These are phyloP conservation scores for Acheta domesticus DNA, from an alignment of 2,888 invertebrate species.

Conservation along the genomic window DNA sequence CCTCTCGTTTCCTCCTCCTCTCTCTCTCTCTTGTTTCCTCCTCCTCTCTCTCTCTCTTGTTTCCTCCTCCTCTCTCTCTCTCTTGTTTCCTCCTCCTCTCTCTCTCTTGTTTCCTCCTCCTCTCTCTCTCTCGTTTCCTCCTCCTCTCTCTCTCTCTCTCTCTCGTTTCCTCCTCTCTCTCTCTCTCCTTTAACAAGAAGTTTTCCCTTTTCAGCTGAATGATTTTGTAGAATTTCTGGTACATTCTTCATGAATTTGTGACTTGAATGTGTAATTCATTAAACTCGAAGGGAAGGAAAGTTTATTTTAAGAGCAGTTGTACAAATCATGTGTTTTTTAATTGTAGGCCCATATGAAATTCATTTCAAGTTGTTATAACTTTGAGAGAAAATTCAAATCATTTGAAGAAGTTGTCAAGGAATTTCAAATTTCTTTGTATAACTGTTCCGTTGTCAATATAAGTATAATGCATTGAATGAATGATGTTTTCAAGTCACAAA, in stretches of 20 bases:
- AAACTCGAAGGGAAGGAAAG: neutral
- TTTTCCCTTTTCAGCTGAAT: neutral
- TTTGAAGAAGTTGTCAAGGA: neutral
- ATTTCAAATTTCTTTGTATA: neutral
- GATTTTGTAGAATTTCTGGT: neutral
- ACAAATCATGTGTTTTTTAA: neutral
- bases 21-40: too few species aligned
- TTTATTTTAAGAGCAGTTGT: neutral
- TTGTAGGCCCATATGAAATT: neutral
- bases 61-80: too few species aligned
- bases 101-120: too few species aligned
- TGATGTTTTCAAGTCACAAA: neutral
- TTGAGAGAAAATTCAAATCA: neutral
- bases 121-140: too few species aligned
- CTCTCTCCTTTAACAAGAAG: neutral
- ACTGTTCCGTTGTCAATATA: neutral
- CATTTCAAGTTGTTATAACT: neutral
- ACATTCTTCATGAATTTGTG: neutral
- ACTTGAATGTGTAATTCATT: neutral
- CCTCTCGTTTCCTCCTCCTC: too few species aligned
- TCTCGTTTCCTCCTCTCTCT: too few species aligned
- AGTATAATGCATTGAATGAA: neutral
- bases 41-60: too few species aligned
- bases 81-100: too few species aligned
- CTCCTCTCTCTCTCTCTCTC: too few species aligned